A percentile compares a stretch with the other conserved stretches of the same genome.
These are phyloP conservation scores for Trichechus manatus DNA, from an alignment of 2,113 vertebrate genomes.

Conservation along the genomic window DNA sequence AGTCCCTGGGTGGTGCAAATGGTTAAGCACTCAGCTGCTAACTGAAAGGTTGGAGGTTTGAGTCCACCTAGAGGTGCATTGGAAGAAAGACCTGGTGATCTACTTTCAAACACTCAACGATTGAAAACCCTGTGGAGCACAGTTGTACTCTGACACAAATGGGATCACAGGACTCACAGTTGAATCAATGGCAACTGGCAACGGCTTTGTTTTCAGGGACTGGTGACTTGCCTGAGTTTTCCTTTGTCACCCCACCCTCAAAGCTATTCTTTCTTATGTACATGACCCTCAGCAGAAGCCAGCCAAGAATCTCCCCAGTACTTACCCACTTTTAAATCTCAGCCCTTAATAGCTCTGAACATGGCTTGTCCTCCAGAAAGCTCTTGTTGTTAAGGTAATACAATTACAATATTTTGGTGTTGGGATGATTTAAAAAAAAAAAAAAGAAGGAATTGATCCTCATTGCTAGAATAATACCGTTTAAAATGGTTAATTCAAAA, in stretches of 20 bases:
- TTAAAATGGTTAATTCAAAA: constrained; percentile 41
- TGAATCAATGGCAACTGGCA: neutral
- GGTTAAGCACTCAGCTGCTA: neutral
- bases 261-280: too few relatives aligned
- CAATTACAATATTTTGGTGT: neutral
- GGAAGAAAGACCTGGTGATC: neutral
- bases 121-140: neutral
- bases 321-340: neutral
- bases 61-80: neutral
- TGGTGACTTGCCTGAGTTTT: neutral
- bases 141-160: neutral
- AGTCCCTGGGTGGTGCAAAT: neutral
- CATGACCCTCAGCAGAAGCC: too few relatives aligned
- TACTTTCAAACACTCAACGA: neutral
- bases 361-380: neutral
- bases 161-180: neutral
- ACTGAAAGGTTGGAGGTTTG: neutral
- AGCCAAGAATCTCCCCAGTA: neutral
- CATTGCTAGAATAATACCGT: neutral
- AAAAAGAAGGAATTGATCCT: neutral
- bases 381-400: neutral
- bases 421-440: neutral
- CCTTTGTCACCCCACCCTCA: neutral
- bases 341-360: neutral
- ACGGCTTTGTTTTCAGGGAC: neutral